A percentile compares a stretch with the other conserved stretches of the same genome.
Evolutionary conservation across 2,797 vertebrate species (phyloP).

Genomic region (Phrynocephalus forsythii): DNA sequence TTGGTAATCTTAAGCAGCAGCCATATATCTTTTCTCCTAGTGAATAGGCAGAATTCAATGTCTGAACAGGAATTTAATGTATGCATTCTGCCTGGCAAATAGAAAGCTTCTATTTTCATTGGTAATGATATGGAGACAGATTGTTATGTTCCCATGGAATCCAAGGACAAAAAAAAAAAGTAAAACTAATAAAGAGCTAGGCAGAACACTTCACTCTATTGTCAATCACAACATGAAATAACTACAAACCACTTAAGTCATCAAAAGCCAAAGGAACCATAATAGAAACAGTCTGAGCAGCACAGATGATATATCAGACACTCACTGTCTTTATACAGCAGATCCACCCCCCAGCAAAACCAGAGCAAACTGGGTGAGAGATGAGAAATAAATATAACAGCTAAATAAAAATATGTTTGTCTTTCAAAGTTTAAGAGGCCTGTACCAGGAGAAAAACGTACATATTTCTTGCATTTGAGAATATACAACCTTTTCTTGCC

Average conservation of each 20-base stretch:
- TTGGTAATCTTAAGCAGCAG: background rate
- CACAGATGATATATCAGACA: background rate
- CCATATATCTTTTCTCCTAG: background rate
- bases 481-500: background rate
- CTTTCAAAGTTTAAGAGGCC: background rate
- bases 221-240: conserved; percentile 24
- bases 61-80: background rate
- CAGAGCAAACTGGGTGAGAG: background rate
- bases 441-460: background rate
- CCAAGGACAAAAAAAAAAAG: conserved; percentile 6
- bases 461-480: background rate
- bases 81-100: conserved; percentile 28
- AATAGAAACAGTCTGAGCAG: conserved; percentile 3
- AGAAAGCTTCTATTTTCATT: conserved; percentile 18
- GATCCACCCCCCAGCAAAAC: background rate
- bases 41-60: background rate
- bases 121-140: background rate
- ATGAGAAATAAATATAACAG: background rate
- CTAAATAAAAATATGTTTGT: background rate
- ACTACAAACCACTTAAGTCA: conserved; percentile 10
- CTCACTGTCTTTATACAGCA: background rate
- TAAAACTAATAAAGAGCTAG: conserved; percentile 19
- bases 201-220: conserved; percentile 19
- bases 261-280: background rate
- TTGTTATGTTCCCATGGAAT: conserved; percentile 29